These are phyloP conservation scores for Dromaius novaehollandiae DNA, from an alignment of 2,113 vertebrate genomes.

Conservation along the genomic window DNA sequence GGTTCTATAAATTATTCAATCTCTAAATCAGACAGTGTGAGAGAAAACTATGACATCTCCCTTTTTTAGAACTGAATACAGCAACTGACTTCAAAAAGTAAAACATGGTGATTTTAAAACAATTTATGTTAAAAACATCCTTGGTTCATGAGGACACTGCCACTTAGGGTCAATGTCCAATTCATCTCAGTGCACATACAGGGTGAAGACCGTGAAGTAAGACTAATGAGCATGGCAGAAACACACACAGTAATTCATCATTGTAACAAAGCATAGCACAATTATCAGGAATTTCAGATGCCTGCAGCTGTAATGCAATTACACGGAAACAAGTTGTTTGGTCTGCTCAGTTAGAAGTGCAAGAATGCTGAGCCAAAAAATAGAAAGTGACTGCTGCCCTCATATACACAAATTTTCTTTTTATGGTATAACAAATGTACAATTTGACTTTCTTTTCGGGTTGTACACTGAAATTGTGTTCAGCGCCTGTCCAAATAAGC, in stretches of 20 bases:
- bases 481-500: neutral
- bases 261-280: constrained; percentile 40
- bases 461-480: neutral
- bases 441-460: neutral
- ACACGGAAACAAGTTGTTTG: constrained; percentile 38
- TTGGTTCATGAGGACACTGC: neutral
- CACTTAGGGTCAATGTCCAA: constrained; percentile 8
- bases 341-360: neutral
- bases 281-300: constrained; percentile 50
- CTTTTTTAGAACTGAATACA: neutral
- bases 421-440: neutral
- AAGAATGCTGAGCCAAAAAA: neutral
- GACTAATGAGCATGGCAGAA: constrained; percentile 50
- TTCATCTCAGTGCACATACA: neutral
- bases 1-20: neutral
- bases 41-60: neutral
- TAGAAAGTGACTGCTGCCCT: neutral
- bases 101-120: neutral
- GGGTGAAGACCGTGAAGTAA: neutral
- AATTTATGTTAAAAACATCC: neutral
- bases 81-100: neutral
- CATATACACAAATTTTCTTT: neutral
- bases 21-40: neutral
- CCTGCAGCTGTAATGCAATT: constrained; percentile 40
- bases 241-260: constrained; percentile 50